Base-by-base conservation (phyloP, 2,888 invertebrate species). In the Alcis repandata region DNA sequence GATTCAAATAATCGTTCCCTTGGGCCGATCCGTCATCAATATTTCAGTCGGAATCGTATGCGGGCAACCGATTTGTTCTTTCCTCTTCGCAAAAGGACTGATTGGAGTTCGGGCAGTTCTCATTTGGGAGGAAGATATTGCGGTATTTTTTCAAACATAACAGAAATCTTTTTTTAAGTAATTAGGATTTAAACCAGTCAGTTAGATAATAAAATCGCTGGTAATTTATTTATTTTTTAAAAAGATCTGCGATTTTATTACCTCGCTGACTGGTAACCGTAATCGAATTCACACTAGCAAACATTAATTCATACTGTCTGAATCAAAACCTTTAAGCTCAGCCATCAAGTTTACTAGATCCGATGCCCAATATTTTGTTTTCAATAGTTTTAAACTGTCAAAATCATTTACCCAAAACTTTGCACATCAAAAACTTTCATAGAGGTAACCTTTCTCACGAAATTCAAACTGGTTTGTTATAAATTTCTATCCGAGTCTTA, bases 11-110 rank as follows among this genome's bases (percentile, higher is more conserved):
- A 87, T 87, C 83, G 84, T 74, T 70, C 86, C 86, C 86, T 76
- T 77, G 85, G 85, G 87, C 75, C 76, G 79, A 80, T 83, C 84
- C 78, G 81, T 86, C 87, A 87, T 87, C 87, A 86, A 87, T 87
- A 86, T 87, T 87, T 86, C 85, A 86, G 80, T 36, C 79, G 79
- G 78, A 79, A 77, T 74, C 77, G 82, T 78, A 80, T 82, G 81
- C 79, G 83, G 79, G 77, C 68, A 68, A 74, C 73, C 81, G 82
- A 84, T 83, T 84, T 80, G 79, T 78, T 80, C 52, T 45, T 56
- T 43, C 85, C 78, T 79, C 74, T 72, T 71, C 72, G 73, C 75
- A 77, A 77, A 79, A 79, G 70, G 71, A 63, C 78, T 85, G 82
- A 85, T 85, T 85, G 80, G 75, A 75, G 79, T 82, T 84, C 75